Evolutionary conservation across 1,140 invertebrate species (phyloP), one percentile per base, ranked within the genome.

Genomic region (Grapholita molesta): DNA sequence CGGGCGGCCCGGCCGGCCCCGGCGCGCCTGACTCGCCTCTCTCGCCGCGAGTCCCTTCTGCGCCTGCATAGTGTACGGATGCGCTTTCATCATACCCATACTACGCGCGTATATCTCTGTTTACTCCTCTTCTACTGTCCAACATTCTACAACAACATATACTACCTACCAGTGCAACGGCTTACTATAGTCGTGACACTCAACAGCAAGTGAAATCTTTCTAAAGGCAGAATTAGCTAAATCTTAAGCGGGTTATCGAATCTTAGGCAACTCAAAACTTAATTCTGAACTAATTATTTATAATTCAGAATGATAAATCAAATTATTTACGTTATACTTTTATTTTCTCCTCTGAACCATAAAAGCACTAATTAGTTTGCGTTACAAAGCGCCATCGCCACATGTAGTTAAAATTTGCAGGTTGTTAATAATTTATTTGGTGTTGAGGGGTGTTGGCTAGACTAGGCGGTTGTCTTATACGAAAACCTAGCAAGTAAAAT

Each of bases 21-120:
- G 94, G 92, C 74, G 94, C 94, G 77, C 96, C 96, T 74, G 93
- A 76, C 76, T 96, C 95, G 82, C 96, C 96, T 91, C 96, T 96
- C 87, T 96, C 95, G 80, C 96, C 96, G 86, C 94, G 94, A 78
- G 93, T 93, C 78, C 95, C 96, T 90, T 94, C 93, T 68, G 83
- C 70, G 68, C 88, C 88, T 88, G n/a, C n/a, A n/a, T n/a, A n/a
- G n/a, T n/a, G 85, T 80, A 84, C 80, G 57, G 64, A 70, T 23
- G 67, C 70, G 77, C 70, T 80, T 25, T 67, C 23, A 30, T 23
- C 67, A 57, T 42, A 23, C 48, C 38, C 28, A 61, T 28, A 61
- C 64, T 67, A 66, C 61, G 4, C 53, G 12, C 66, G 32, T 52
- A 15, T 11, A 33, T 6, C 15, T 48, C n/a, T 15, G 42, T 48